A percentile compares a stretch with the other conserved stretches of the same genome.
Evolutionary conservation across 2,888 invertebrate species (phyloP).

Genomic region (Anthophora plumipes): DNA sequence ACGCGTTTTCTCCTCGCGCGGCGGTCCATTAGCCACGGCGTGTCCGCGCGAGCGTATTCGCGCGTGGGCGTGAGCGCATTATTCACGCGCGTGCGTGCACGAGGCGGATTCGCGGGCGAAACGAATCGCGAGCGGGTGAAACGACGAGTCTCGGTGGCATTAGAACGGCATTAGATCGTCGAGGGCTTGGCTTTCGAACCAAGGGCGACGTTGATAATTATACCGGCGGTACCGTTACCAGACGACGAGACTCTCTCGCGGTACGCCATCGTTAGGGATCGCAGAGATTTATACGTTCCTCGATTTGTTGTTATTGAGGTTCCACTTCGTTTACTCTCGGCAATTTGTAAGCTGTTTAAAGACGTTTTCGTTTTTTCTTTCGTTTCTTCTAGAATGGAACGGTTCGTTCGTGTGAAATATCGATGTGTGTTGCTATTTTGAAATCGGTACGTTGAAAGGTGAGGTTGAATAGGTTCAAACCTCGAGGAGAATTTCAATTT

Average conservation of each 20-base stretch:
- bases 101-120: constrained; percentile 59
- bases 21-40: constrained; percentile 63
- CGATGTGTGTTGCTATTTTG: too few relatives aligned
- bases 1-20: constrained; percentile 58
- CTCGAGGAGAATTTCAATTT: too few relatives aligned
- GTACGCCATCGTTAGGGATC: constrained; percentile 32
- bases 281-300: constrained; percentile 2
- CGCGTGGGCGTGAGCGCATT: constrained; percentile 70
- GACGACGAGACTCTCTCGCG: not conserved
- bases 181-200: constrained; percentile 23
- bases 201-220: constrained; percentile 38
- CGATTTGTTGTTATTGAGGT: not conserved
- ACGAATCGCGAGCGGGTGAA: constrained; percentile 58
- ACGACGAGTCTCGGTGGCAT: constrained; percentile 57
- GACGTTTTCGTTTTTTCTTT: too few relatives aligned
- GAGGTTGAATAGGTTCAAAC: too few relatives aligned
- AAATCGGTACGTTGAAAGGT: too few relatives aligned
- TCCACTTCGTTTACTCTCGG: too few relatives aligned
- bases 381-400: too few relatives aligned
- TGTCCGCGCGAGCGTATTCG: constrained; percentile 50
- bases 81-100: constrained; percentile 70
- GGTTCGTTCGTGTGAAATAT: too few relatives aligned
- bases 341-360: too few relatives aligned
- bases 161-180: constrained; percentile 58
- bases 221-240: constrained; percentile 31